A percentile compares a stretch with the other conserved stretches of the same genome.
Conservation (phyloP, 2,113 vertebrate genomes). For the Oreocharis arfaki region DNA sequence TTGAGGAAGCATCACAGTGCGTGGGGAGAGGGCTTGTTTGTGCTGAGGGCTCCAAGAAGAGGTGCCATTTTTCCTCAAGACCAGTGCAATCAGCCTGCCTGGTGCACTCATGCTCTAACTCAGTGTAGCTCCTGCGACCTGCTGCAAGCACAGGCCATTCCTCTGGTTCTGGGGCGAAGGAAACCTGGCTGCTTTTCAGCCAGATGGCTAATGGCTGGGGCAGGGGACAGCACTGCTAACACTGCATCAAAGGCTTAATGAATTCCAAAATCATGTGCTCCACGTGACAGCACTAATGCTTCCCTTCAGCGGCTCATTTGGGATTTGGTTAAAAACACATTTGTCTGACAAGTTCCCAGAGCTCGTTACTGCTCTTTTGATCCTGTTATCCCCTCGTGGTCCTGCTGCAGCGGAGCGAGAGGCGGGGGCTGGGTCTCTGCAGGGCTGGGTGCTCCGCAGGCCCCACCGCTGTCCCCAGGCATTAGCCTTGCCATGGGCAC, state of each 20-base stretch:
- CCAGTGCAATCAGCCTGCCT: neutral
- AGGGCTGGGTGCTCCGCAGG: accelerated
- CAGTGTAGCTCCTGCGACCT: neutral
- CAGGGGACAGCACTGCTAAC: neutral
- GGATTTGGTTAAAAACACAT: slow-evolving; percentile 37
- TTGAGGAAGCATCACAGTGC: neutral
- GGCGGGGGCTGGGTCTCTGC: accelerated
- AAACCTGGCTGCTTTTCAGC: slow-evolving; percentile 13
- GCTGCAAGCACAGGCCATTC: neutral
- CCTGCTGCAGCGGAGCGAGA: neutral
- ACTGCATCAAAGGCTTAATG: slow-evolving; percentile 52
- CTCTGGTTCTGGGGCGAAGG: neutral
- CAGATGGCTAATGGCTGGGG: slow-evolving; percentile 14
- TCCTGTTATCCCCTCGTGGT: slow-evolving; percentile 2
- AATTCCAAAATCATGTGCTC: slow-evolving; percentile 66
- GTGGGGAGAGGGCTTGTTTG: neutral
- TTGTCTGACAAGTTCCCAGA: slow-evolving; percentile 43
- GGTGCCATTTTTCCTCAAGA: neutral
- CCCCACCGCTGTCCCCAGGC: neutral
- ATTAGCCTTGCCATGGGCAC: neutral
- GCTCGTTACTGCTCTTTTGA: slow-evolving; percentile 25
- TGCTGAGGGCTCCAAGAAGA: neutral
- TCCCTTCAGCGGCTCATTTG: slow-evolving; percentile 1
- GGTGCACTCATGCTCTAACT: neutral
- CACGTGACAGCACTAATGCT: slow-evolving; percentile 51